These are phyloP conservation scores for Nannospalax galili DNA, from an alignment of 2,113 vertebrate species.

Conservation along the genomic window DNA sequence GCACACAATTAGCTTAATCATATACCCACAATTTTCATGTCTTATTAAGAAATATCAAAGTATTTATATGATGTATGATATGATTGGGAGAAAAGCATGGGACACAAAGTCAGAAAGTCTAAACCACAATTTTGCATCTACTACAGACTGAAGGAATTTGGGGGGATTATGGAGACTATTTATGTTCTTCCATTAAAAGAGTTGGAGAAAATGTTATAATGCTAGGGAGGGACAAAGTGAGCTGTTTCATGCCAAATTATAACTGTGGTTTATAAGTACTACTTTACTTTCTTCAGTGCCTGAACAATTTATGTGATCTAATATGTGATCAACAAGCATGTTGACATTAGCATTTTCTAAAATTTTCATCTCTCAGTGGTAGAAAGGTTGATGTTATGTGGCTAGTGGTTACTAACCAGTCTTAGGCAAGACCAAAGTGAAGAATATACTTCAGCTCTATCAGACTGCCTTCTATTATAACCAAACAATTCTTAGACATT, in stretches of 20 bases:
- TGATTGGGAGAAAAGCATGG: background rate
- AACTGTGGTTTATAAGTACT: slow-evolving; percentile 18
- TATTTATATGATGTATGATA: background rate
- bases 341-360: background rate
- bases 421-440: background rate
- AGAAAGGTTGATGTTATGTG: background rate
- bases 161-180: background rate
- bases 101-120: background rate
- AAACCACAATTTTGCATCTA: background rate
- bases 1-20: slow-evolving; percentile 17
- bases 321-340: background rate
- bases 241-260: background rate
- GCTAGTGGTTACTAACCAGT: background rate
- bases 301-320: slow-evolving; percentile 23
- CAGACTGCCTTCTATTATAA: background rate
- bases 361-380: background rate
- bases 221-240: background rate
- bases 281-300: background rate
- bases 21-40: background rate
- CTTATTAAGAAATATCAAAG: slow-evolving; percentile 22
- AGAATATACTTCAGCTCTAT: slow-evolving; percentile 25
- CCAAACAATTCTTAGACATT: slow-evolving; percentile 2
- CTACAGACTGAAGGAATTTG: background rate
- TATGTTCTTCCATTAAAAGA: background rate
- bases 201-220: background rate